These are phyloP conservation scores for Sprattus sprattus DNA, from an alignment of 2,113 vertebrate genomes.

Conservation along the genomic window DNA sequence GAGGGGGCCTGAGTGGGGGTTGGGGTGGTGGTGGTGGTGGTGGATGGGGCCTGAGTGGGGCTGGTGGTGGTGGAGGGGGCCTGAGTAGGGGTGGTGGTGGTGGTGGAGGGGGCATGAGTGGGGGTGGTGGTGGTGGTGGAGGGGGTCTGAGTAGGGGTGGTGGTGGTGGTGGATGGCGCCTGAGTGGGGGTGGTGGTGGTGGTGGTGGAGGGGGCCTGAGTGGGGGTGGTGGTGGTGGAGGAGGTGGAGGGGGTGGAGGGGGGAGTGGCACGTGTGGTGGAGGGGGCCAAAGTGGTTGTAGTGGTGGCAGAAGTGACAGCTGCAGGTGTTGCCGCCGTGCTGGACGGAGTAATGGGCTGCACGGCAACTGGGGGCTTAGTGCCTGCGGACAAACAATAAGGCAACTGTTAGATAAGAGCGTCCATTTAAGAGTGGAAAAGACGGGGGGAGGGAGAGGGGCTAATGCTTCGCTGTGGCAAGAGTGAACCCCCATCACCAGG, in stretches of 20 bases:
- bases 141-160: background rate
- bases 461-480: conserved; percentile 31
- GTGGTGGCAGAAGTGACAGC: conserved; percentile 47
- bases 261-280: conserved; percentile 24
- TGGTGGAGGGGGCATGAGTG: no score
- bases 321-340: conserved; percentile 42
- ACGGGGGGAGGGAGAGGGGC: background rate
- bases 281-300: conserved; percentile 17
- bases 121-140: conserved; percentile 32
- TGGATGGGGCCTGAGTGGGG: background rate
- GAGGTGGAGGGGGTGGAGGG: background rate
- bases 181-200: no score
- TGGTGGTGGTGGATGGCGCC: no score
- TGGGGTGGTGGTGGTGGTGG: background rate
- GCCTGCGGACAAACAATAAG: conserved; percentile 71
- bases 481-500: conserved; percentile 24
- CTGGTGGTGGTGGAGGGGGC: conserved; percentile 28
- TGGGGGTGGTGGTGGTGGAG: conserved; percentile 17
- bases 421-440: background rate
- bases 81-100: conserved; percentile 12
- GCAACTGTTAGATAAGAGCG: conserved; percentile 48
- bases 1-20: no score
- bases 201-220: conserved; percentile 19
- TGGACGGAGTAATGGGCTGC: conserved; percentile 41
- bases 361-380: conserved; percentile 68